A percentile compares a stretch with the other conserved stretches of the same genome.
phyloP scores from a whole-genome alignment of 2,797 vertebrate species.

The Epinephelus coioides region DNA sequence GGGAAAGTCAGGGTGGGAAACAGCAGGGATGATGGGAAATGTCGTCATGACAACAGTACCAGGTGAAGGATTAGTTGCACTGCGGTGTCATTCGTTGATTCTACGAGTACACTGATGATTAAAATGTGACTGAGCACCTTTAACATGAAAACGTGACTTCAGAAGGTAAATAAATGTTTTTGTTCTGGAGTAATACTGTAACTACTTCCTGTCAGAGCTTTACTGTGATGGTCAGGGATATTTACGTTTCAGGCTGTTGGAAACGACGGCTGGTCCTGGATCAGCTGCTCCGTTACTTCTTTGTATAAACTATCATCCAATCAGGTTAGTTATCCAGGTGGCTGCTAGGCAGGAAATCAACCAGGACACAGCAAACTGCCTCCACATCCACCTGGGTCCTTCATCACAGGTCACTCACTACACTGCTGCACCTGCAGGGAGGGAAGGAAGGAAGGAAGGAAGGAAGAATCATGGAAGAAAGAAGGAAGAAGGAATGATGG shows the following conservation, averaged over 20 bases:
- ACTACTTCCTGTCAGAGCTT: background rate
- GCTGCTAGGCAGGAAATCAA: conserved; percentile 46
- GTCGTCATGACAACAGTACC: background rate
- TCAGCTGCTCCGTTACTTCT: conserved; percentile 38
- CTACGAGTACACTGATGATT: conserved; percentile 4
- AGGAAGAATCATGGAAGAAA: background rate
- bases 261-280: conserved; percentile 32
- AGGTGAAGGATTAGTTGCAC: conserved; percentile 12
- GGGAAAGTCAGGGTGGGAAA: background rate
- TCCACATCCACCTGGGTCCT: conserved; percentile 28
- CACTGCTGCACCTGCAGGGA: conserved; percentile 71
- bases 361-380: conserved; percentile 33
- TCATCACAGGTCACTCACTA: conserved; percentile 40
- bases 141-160: conserved; percentile 14
- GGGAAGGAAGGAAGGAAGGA: too few species aligned
- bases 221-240: background rate
- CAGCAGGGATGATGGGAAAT: conserved; percentile 40
- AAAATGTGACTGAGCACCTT: conserved; percentile 59
- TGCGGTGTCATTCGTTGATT: conserved; percentile 3
- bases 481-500: too few species aligned
- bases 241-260: background rate
- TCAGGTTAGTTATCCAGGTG: conserved; percentile 28
- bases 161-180: background rate
- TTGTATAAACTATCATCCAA: conserved; percentile 36
- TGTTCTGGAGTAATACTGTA: conserved; percentile 9